Base-by-base conservation (phyloP, 2,888 invertebrate genomes). In the Mylabris sibirica region DNA sequence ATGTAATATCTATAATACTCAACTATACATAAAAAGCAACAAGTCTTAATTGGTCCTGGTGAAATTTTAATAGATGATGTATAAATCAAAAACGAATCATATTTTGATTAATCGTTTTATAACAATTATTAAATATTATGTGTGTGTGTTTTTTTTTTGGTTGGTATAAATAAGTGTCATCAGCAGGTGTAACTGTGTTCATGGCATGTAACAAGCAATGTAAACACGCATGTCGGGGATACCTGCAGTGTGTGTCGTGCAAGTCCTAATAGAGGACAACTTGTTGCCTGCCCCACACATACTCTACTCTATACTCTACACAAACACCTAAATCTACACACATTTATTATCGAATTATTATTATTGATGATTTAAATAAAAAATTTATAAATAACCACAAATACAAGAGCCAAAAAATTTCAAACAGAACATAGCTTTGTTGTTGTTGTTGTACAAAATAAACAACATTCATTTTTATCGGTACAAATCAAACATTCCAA, bases 201-300 rank as follows among this genome's bases (percentile, higher is more conserved):
- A 71, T 70, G 67, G 67, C 72, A 72, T 75, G 76, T 75, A 78
- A 72, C 74, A 75, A 74, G 75, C 74, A 74, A 72, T 76, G 78
- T 79, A 77, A 79, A 79, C 80, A 76, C 76, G 78, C 77, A 75
- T 76, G 77, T 77, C 76, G 75, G 76, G 24, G 72, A 79, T 79
- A 77, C 78, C 77, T 78, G 79, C 76, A 78, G 44, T 6, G 76
- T 78, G 77, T 80, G 80, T 79, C 78, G 78, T 74, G 73, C 69
- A 76, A 76, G 57, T 57, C 24, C 57, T 57, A 22, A 77, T 78
- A 76, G 78, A 77, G 76, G 77, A 80, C 80, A 81, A 81, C 82
- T 81, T 81, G 80, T 81, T 81, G 81, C 81, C 78, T 80, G 77
- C 76, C 76, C 30, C 30, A 30, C 30, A 30, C 30, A 30, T 8